Base-by-base conservation (phyloP, 2,797 vertebrate species). In the Antrozous pallidus region DNA sequence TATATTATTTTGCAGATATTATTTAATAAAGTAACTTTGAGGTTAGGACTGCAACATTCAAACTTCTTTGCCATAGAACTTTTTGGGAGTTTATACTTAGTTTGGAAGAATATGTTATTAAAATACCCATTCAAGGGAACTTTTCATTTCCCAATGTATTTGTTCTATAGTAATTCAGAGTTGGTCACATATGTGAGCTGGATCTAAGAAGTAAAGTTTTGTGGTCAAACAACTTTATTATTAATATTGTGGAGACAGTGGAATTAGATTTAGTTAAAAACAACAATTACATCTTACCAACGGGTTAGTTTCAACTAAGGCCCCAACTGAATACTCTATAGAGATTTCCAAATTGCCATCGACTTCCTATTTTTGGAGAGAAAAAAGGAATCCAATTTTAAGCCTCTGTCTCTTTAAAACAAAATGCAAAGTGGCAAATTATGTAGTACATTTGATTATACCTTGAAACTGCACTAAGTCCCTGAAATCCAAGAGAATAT, bases 351-450 rank as follows among this genome's bases (percentile, higher is more conserved):
- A 81, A 58, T 86, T 49, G 73, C 49, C 22, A 88, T 65, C 78
- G 73, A 94, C 74, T 91, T 94, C 75, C 51, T 77, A 31, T 90
- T 94, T 96, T 70, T 33, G 67, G 69, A 94, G 69, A 93, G 45
- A 88, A 95, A 65, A 95, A 90, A 90, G 58, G 49, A 95, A 74
- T 81, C 26, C 16, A 56, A 18, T 74, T 94, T 96, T 85, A 97
- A 97, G 91, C 82, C 22, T 93, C 86, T 94, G 65, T 95, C 91
- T 90, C 96, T 97, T 97, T 97, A 96, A 97, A 95, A 93, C 47
- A 92, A 96, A 95, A 93, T 83, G 74, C 2, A 17, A 97, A 38
- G 88, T 92, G 65, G 87, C 79, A 67, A 95, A 71, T 87, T 91
- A 90, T 38, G 63, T 97, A 95, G 90, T 85, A 95, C 70, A 96